phyloP scores from a whole-genome alignment of 2,113 vertebrate species.

The Potamarius usumacintae region DNA sequence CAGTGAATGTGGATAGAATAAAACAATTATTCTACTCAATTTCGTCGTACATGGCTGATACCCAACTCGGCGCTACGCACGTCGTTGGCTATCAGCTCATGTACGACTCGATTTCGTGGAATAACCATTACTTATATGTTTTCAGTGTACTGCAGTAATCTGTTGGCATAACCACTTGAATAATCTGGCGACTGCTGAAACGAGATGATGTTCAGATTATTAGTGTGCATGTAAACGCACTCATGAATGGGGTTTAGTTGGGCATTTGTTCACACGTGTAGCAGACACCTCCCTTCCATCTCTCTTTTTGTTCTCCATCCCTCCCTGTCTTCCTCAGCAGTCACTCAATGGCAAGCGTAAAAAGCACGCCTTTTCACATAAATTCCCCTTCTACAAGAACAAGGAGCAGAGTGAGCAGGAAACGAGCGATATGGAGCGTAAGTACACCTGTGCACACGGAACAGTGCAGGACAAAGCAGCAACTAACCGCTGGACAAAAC shows the following conservation, averaged over 20 bases:
- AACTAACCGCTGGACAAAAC: conserved; percentile 79
- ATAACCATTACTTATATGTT: neutral
- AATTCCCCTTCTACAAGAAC: conserved; percentile 93
- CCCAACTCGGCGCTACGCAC: no score
- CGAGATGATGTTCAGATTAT: no score
- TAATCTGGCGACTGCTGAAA: neutral
- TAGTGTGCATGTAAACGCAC: conserved; percentile 57
- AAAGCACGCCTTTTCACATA: conserved; percentile 90
- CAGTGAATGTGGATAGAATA: no score
- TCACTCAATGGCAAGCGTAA: conserved; percentile 86
- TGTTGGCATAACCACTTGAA: no score
- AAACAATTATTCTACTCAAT: no score
- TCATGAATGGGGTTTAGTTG: conserved; percentile 69
- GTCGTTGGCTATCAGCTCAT: no score
- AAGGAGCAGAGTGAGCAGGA: conserved; percentile 90
- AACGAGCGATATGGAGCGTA: conserved; percentile 88
- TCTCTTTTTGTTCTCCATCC: conserved; percentile 85
- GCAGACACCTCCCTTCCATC: conserved; percentile 74
- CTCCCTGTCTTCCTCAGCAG: conserved; percentile 80
- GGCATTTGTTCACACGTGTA: conserved; percentile 77
- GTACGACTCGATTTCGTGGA: no score
- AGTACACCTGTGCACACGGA: conserved; percentile 71
- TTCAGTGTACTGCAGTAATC: neutral
- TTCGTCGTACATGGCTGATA: no score
- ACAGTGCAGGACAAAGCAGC: conserved; percentile 70